Percentiles rank a stretch among this genome's conserved stretches.
Conservation (phyloP, 2,888 invertebrate species). For the Eupithecia tripunctaria region DNA sequence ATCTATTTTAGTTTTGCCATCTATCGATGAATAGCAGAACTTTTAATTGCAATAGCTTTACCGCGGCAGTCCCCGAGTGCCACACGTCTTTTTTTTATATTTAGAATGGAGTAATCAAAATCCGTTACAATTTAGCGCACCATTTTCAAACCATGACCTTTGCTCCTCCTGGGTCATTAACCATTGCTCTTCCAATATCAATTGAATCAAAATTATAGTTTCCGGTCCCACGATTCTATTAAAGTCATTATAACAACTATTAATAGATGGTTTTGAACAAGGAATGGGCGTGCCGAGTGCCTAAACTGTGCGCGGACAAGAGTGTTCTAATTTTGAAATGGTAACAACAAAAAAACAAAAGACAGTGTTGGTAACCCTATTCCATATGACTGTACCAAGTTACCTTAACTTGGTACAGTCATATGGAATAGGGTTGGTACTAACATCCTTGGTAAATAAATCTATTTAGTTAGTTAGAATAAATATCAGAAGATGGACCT, state of each 20-base stretch:
- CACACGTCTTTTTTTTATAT: no score
- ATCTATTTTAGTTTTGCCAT: no score
- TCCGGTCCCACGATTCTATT: constrained; percentile 50
- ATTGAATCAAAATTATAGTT: constrained; percentile 52
- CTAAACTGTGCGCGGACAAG: constrained; percentile 47
- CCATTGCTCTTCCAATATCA: constrained; percentile 48
- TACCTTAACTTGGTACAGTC: not conserved
- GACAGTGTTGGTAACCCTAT: not conserved
- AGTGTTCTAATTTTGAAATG: constrained; percentile 54
- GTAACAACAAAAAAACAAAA: constrained; percentile 1
- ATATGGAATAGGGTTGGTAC: no score
- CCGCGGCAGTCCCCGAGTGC: no score
- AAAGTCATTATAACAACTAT: constrained; percentile 44
- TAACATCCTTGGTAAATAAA: no score
- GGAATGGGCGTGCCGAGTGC: constrained; percentile 48
- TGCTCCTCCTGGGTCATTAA: constrained; percentile 41
- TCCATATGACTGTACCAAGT: no score
- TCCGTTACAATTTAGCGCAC: constrained; percentile 42
- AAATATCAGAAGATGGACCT: no score
- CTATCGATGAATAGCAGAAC: no score
- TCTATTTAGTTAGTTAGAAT: no score
- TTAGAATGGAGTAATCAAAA: constrained; percentile 17
- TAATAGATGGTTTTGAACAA: constrained; percentile 53
- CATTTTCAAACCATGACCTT: constrained; percentile 42
- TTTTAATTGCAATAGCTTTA: no score